Conservation (phyloP, 2,113 vertebrate genomes). For the Rallus limicola region DNA sequence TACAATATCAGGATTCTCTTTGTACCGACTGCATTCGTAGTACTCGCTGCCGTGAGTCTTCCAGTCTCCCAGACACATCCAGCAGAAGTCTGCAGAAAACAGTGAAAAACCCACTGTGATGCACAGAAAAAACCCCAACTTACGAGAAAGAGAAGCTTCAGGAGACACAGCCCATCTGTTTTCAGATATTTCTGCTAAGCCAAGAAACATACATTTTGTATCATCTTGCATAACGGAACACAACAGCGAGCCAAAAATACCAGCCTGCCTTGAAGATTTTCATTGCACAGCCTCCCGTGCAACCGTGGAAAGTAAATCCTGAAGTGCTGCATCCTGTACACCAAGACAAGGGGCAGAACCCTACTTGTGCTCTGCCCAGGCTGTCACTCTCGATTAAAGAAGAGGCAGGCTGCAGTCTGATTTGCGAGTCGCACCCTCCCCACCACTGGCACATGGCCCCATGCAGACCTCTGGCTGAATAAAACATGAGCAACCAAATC, state of each 20-base stretch:
- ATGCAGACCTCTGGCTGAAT: neutral
- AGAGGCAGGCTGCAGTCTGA: neutral
- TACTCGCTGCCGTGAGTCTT: constrained; percentile 99
- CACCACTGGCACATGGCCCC: neutral
- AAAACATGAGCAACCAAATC: neutral
- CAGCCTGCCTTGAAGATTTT: neutral
- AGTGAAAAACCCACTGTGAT: constrained; percentile 25
- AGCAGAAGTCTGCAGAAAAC: constrained; percentile 92
- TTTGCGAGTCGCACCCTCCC: neutral
- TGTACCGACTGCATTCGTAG: constrained; percentile 99
- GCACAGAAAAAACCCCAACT: neutral
- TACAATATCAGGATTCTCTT: constrained; percentile 99
- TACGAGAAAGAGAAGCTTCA: neutral
- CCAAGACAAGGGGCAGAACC: neutral
- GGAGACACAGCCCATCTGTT: constrained; percentile 24
- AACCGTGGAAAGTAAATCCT: neutral
- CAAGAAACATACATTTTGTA: neutral
- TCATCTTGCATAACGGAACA: neutral
- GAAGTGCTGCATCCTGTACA: neutral
- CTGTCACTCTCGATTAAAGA: neutral
- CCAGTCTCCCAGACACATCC: constrained; percentile 99
- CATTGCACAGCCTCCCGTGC: neutral
- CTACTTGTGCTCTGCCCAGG: neutral
- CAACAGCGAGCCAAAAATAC: constrained; percentile 2
- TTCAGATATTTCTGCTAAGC: constrained; percentile 34